Conservation (phyloP, 2,797 vertebrate genomes). For the Microctenopoma lineatum region DNA sequence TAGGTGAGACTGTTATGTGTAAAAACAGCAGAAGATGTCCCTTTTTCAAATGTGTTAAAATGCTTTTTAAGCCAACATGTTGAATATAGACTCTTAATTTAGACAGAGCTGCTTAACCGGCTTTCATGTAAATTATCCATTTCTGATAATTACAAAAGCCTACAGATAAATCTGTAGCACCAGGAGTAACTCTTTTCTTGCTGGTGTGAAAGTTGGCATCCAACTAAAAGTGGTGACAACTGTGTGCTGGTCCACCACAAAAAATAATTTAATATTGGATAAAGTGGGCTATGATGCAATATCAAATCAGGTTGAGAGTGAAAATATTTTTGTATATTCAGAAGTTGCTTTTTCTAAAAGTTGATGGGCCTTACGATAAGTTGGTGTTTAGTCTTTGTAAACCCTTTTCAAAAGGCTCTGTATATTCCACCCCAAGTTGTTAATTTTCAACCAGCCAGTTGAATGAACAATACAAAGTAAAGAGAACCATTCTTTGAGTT, state of each 20-base stretch:
- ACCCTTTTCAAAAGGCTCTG: not conserved
- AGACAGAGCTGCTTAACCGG: slow-evolving; percentile 18
- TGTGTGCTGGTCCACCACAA: slow-evolving; percentile 2
- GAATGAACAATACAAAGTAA: slow-evolving; percentile 51
- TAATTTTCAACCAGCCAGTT: slow-evolving; percentile 33
- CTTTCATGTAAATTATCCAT: slow-evolving; percentile 30
- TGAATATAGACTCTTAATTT: not conserved
- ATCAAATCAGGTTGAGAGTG: not conserved
- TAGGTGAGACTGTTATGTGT: slow-evolving; percentile 1
- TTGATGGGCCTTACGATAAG: slow-evolving; percentile 9
- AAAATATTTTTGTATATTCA: not conserved
- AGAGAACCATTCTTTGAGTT: slow-evolving; percentile 3
- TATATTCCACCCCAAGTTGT: not conserved
- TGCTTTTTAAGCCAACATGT: slow-evolving; percentile 1
- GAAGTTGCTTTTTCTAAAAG: not conserved
- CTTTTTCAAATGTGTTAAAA: not conserved
- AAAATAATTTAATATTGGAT: slow-evolving; percentile 2
- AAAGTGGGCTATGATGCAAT: not conserved
- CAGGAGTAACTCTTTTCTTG: not conserved
- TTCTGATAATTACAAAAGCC: slow-evolving; percentile 42
- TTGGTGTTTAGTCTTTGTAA: not conserved
- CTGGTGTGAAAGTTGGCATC: not conserved
- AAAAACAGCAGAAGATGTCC: not conserved
- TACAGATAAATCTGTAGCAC: not conserved
- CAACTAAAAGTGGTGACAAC: not conserved